Evolutionary conservation across 1,140 invertebrate species (phyloP).

Genomic region (Cyrtorhinus lividipennis): DNA sequence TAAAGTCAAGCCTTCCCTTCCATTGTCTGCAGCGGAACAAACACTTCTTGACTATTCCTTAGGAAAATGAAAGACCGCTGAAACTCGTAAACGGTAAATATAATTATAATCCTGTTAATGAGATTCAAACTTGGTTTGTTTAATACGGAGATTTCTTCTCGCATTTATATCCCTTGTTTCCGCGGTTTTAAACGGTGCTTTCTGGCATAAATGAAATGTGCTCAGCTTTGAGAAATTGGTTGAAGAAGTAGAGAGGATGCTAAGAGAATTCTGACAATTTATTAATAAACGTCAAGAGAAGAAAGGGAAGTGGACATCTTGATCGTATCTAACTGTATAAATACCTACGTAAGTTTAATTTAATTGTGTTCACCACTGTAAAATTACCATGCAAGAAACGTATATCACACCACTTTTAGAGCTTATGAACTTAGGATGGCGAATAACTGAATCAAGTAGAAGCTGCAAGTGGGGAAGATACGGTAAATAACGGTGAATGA

Average conservation of each 20-base stretch:
- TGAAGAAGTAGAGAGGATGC: background rate
- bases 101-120: background rate
- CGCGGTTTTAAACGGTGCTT: background rate
- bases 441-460: too few species aligned
- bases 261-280: background rate
- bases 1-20: background rate
- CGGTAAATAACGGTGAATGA: too few species aligned
- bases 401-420: too few species aligned
- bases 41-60: background rate
- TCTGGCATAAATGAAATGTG: background rate
- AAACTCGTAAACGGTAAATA: background rate
- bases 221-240: background rate
- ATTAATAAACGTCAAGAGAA: background rate
- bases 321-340: too few species aligned
- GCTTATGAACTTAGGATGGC: too few species aligned
- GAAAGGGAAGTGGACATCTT: background rate
- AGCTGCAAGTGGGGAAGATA: too few species aligned
- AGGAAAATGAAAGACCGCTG: background rate
- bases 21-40: background rate
- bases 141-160: background rate
- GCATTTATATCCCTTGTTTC: background rate
- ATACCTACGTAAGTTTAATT: too few species aligned
- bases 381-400: too few species aligned
- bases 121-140: background rate
- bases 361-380: too few species aligned